Evolutionary conservation across 2,797 vertebrate species (phyloP).

Genomic region (Dendrocincla fuliginosa): DNA sequence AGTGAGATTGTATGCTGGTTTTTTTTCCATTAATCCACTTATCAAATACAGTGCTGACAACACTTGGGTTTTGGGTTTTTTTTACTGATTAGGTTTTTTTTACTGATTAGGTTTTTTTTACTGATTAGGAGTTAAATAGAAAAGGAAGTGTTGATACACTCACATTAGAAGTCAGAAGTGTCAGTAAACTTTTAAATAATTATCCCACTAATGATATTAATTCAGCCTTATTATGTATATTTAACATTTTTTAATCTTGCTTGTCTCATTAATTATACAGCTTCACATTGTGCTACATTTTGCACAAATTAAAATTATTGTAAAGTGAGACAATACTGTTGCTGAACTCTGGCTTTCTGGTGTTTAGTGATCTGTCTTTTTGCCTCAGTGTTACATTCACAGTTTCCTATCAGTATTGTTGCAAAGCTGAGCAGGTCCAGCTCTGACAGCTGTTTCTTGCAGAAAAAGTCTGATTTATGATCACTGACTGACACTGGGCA

Average conservation of each 20-base stretch:
- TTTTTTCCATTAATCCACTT: neutral
- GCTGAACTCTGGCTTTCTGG: neutral
- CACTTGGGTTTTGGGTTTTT: fast-evolving
- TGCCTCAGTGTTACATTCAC: neutral
- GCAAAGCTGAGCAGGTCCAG: neutral
- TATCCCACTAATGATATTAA: neutral
- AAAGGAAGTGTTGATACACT: neutral
- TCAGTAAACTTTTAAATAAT: neutral
- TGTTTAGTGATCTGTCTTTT: neutral
- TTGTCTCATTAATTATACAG: neutral
- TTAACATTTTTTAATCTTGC: neutral
- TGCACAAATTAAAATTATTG: neutral
- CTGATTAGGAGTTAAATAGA: neutral
- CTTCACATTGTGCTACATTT: neutral
- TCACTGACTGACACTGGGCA: neutral
- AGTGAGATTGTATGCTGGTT: neutral
- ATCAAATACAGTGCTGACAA: neutral
- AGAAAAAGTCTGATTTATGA: neutral
- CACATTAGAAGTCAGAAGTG: neutral
- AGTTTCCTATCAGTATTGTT: neutral
- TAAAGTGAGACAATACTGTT: neutral
- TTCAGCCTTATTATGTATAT: neutral
- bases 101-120: fast-evolving
- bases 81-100: neutral
- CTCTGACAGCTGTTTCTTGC: neutral